Evolutionary conservation across 2,888 invertebrate genomes (phyloP), one percentile per base, ranked within the genome.

Genomic region (Troides helena): DNA sequence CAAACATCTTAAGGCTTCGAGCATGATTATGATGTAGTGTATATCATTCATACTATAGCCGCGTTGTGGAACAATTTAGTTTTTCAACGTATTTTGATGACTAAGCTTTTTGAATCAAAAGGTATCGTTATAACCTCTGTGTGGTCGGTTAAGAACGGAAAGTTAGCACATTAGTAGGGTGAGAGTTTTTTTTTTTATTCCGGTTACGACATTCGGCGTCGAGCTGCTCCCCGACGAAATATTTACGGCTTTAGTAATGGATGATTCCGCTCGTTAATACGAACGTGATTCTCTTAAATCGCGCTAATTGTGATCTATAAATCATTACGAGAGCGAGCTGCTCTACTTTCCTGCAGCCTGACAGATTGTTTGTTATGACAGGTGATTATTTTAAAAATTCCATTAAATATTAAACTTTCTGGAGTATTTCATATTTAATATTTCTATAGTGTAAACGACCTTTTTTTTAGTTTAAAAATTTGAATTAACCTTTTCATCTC

Each of bases 281-380:
- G 77, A 78, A 84, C 84, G 84, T 86, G 87, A 85, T 85, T 82
- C 78, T 85, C 75, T 84, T 84, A 85, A 88, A 87, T 86, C 82
- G 81, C 80, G 83, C 87, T 87, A 88, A 88, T 88, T 85, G 82
- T 74, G 71, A 71, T 68, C 68, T 73, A 72, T 75, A 76, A 76
- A 75, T 74, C 75, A 75, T 73, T 68, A 53, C 64, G 69, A 66
- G 70, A 56, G 63, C 25, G 56, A 53, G 60, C 63, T 64, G 70
- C 56, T 63, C 43, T 64, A 61, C 60, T 67, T 70, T 70, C 56
- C 67, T 60, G 56, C 60, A 46, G 53, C 23, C 67, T 72, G 68
- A 72, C 67, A 71, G 66, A 71, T 73, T 64, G 69, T 69, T 71
- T 70, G 63, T 67, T 64, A 50, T 67, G 67, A 67, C 63, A 70